Evolutionary conservation across 2,113 vertebrate genomes (phyloP).

Genomic region (Eudyptes chrysolophus): DNA sequence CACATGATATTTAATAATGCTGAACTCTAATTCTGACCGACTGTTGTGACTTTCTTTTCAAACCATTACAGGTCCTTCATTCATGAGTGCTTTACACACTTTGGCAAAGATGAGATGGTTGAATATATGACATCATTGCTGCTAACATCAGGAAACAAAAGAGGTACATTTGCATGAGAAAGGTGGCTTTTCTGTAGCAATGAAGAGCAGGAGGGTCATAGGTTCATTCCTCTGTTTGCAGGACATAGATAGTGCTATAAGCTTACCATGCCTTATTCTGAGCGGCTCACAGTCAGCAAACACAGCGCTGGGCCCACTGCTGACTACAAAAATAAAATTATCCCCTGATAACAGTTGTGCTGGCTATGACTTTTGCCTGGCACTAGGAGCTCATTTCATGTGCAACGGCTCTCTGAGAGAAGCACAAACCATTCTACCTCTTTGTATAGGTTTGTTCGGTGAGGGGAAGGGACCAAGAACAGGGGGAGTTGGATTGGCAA

Average conservation of each 20-base stretch:
- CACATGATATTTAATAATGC: neutral
- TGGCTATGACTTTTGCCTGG: slow-evolving; percentile 6
- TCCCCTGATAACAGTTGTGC: slow-evolving; percentile 1
- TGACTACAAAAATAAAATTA: slow-evolving; percentile 35
- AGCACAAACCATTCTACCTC: neutral
- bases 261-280: neutral
- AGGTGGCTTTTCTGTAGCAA: neutral
- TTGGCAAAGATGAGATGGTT: neutral
- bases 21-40: neutral
- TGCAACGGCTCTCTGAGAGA: neutral
- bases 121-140: slow-evolving; percentile 1
- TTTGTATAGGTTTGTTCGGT: neutral
- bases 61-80: neutral
- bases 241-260: neutral
- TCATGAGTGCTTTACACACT: neutral
- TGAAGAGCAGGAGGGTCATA: neutral
- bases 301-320: neutral
- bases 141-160: neutral
- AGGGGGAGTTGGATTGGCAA: neutral
- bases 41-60: neutral
- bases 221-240: neutral
- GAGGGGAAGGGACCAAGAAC: neutral
- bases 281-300: neutral
- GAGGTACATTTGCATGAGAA: slow-evolving; percentile 10
- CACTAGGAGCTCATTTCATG: neutral